Evolutionary conservation across 2,888 invertebrate species (phyloP), one percentile per base, ranked within the genome.

Genomic region (Stegophylla sp.): DNA sequence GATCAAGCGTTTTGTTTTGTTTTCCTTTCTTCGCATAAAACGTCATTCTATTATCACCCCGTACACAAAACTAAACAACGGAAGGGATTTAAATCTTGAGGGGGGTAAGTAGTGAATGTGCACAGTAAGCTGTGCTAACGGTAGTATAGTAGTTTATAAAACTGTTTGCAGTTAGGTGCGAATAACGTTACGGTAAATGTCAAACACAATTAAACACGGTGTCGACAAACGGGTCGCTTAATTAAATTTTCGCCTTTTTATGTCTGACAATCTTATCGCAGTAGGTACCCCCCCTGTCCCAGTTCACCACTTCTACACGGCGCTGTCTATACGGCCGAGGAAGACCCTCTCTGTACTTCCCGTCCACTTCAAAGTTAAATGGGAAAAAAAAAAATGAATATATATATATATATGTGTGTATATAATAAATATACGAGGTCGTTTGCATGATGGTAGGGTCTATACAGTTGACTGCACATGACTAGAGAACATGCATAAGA

Each of bases 241-340:
- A 76, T 76, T 66, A 76, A 76, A 76, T 76, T 76, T 76, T 53
- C 75, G 64, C 53, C 64, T 76, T 66, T 76, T 76, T 76, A 66
- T 43, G 64, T 76, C 64, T 53, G 66, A 76, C 64, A 76, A 76
- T 43, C 64, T 76, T 76, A 76, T 66, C 73, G 73, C 45, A n/a
- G 43, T 28, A n/a, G n/a, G n/a, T 7, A n/a, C 56, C 17, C 61
- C 26, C 51, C 17, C n/a, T 41, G 12, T 15, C 28, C n/a, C 3
- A 1, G 17, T 4, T n/a, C 4, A 1, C 51, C 69, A 15, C 17
- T 34, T 34, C 34, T 34, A 1, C 56, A 12, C 53, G 20, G 17
- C 17, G n/a, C 51, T 51, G 48, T 17, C 15, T 15, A 48, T 48
- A 15, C 15, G 15, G 48, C 59, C 20, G 72, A 45, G 3, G 34